phyloP scores from a whole-genome alignment of 2,113 vertebrate species.

The Rhinichthys klamathensis region DNA sequence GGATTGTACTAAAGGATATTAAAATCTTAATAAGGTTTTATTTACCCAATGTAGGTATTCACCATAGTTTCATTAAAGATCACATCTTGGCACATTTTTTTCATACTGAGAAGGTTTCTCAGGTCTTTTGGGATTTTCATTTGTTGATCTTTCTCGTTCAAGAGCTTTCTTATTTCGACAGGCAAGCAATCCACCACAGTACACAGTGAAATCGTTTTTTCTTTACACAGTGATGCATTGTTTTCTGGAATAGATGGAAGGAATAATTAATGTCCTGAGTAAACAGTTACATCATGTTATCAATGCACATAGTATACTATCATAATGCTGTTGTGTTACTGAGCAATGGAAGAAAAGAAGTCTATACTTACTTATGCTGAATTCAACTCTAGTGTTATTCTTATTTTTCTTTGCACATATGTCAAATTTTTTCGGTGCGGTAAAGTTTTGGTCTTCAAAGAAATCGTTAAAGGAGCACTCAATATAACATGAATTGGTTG shows the following conservation, averaged over 20 bases:
- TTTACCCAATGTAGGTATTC: slow-evolving; percentile 29
- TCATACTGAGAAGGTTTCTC: slow-evolving; percentile 18
- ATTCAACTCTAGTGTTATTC: rapidly evolving
- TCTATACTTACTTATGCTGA: slow-evolving; percentile 21
- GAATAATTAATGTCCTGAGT: background rate
- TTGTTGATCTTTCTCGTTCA: rapidly evolving
- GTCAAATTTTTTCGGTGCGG: rapidly evolving
- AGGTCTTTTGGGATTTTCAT: background rate
- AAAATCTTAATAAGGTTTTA: background rate
- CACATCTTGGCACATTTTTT: background rate
- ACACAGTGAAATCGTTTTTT: background rate
- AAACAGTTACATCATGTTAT: background rate
- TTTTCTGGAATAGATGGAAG: background rate
- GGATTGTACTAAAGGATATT: background rate
- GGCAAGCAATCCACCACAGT: background rate
- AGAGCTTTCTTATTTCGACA: rapidly evolving
- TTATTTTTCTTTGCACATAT: rapidly evolving
- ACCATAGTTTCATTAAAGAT: background rate
- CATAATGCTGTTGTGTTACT: background rate
- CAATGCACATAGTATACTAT: background rate
- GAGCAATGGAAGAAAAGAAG: background rate
- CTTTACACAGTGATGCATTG: background rate
- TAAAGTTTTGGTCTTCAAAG: background rate
- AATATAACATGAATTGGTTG: background rate
- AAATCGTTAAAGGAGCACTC: background rate